Base-by-base conservation (phyloP, 2,797 vertebrate genomes). In the Oreochromis grahami region DNA sequence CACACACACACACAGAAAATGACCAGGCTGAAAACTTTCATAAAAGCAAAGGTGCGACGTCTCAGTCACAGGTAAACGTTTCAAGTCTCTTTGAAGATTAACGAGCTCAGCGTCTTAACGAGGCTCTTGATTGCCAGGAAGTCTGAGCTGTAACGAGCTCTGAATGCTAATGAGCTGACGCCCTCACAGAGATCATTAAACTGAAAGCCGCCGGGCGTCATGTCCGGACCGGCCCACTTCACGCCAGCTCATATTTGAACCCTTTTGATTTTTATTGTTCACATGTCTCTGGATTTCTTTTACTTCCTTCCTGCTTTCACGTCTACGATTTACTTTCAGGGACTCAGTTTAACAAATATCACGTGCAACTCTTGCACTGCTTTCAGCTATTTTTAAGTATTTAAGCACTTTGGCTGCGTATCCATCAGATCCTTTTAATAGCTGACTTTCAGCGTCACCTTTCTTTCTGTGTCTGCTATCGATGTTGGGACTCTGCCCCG, bases 121-220 rank as follows among this genome's bases (percentile, higher is more conserved):
- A 84, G 36, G 32, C 13, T 72, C 26, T 26, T 74, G 53, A 78
- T 60, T 85, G 17, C 21, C 5, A 74, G 11, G 32, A 63, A 81
- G 43, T 13, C 24, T 79, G 77, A 79, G 55, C 24, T n/a, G 7
- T 43, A 58, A 76, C 21, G 55, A 70, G 51, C 21, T 5, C 38
- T 12, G 36, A 38, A 11, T 43, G 4, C 21, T 78, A 26, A 81
- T 2, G 10, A 77, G 79, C 65, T 32, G 60, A 10, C 14, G 72
- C 24, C 41, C 78, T 77, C 70, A 21, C 51, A 48, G 32, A 70
- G 58, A 58, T 81, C 68, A 43, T 51, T 55, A 56, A 74, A 32
- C 34, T 9, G 51, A 43, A 8, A 58, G 36, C 50, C 3, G 7
- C 2, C 8, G 3, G 3, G 21, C 72, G 12, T 9, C 32, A 14